These are phyloP conservation scores for Felis chaus DNA, from an alignment of 2,113 vertebrate species.

Conservation along the genomic window DNA sequence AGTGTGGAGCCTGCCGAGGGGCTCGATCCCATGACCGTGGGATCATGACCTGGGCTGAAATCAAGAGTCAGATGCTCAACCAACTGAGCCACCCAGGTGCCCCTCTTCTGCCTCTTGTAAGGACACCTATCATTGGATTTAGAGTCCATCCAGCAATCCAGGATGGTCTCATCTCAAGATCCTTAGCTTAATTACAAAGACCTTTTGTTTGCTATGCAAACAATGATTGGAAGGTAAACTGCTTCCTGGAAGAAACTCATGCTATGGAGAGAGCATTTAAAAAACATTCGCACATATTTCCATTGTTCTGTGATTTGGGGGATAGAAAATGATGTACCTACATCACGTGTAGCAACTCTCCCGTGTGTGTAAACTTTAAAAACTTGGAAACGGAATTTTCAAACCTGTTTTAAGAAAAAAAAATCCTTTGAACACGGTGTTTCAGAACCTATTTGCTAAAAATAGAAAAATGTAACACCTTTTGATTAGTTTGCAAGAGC, in stretches of 20 bases:
- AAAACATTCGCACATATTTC: constrained; percentile 54
- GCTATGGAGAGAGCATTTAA: constrained; percentile 42
- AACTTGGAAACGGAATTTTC: constrained; percentile 51
- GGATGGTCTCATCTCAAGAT: not conserved
- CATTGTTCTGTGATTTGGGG: constrained; percentile 27
- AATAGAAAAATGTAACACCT: constrained; percentile 73
- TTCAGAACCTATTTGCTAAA: constrained; percentile 72
- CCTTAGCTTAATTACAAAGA: not conserved
- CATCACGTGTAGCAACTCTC: not conserved
- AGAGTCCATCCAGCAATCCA: not conserved
- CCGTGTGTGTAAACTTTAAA: constrained; percentile 49
- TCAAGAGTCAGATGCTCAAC: no score
- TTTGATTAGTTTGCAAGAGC: constrained; percentile 76
- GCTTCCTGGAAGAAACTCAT: constrained; percentile 5
- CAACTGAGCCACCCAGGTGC: no score
- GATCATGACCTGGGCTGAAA: no score
- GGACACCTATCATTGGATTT: not conserved
- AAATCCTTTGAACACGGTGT: constrained; percentile 41
- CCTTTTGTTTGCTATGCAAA: constrained; percentile 16
- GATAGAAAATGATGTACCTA: not conserved
- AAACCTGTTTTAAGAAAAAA: constrained; percentile 22
- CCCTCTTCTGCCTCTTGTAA: not conserved
- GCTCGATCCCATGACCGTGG: no score
- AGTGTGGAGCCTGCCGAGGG: no score
- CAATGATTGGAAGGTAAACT: constrained; percentile 31